These are phyloP conservation scores for Autographa gamma DNA, from an alignment of 2,888 invertebrate species.

Conservation along the genomic window DNA sequence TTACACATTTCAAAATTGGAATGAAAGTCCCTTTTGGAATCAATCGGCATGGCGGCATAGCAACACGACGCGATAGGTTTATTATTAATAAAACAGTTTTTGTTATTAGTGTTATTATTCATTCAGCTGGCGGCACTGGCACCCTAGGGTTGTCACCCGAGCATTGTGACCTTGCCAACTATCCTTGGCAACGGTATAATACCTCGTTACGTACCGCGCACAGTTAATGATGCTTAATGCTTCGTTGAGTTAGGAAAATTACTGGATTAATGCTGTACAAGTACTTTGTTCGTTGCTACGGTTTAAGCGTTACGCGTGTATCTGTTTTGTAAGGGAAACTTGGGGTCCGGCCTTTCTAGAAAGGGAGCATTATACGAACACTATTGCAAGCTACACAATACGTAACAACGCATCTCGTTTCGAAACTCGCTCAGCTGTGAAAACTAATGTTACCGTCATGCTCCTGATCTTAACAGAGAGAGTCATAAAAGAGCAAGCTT, in stretches of 20 bases:
- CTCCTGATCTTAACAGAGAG: not conserved
- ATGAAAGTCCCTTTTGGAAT: slow-evolving; percentile 46
- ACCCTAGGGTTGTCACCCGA: slow-evolving; percentile 47
- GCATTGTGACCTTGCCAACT: slow-evolving; percentile 51
- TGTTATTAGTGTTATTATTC: slow-evolving; percentile 23
- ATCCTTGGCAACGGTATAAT: slow-evolving; percentile 55
- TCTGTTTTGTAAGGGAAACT: slow-evolving; percentile 18
- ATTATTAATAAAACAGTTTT: slow-evolving; percentile 53
- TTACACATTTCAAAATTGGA: slow-evolving; percentile 36
- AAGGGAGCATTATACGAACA: slow-evolving; percentile 26
- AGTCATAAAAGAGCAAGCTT: not conserved
- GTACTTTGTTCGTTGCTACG: slow-evolving; percentile 45
- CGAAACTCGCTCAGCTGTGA: slow-evolving; percentile 11
- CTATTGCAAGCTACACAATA: slow-evolving; percentile 11
- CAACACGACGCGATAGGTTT: slow-evolving; percentile 43
- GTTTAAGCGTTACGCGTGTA: slow-evolving; percentile 25
- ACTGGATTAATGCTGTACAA: slow-evolving; percentile 53
- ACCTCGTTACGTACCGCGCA: slow-evolving; percentile 48
- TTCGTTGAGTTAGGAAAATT: slow-evolving; percentile 59
- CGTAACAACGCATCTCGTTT: slow-evolving; percentile 25
- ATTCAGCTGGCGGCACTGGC: slow-evolving; percentile 39
- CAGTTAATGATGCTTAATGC: slow-evolving; percentile 61
- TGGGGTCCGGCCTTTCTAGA: not conserved
- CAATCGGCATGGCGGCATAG: slow-evolving; percentile 48
- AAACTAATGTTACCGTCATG: slow-evolving; percentile 5